A percentile compares a stretch with the other conserved stretches of the same genome.
Evolutionary conservation across 2,113 vertebrate genomes (phyloP).

Genomic region (Probosciger aterrimus): DNA sequence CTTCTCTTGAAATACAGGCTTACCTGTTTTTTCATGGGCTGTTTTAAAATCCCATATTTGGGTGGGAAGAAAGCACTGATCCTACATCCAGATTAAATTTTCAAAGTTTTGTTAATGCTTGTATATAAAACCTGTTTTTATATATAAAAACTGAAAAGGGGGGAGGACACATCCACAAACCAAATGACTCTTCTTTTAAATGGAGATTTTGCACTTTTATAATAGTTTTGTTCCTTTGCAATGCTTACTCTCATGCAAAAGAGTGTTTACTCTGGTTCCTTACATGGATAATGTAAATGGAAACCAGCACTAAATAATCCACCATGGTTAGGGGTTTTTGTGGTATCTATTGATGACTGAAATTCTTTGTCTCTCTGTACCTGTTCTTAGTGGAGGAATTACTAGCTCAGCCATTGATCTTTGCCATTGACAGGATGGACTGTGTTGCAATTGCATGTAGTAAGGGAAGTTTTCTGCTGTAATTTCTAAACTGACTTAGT

Average conservation of each 20-base stretch:
- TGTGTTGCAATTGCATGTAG: neutral
- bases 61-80: neutral
- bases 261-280: neutral
- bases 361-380: neutral
- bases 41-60: neutral
- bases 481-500: neutral
- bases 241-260: neutral
- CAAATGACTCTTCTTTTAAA: neutral
- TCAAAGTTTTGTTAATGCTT: neutral
- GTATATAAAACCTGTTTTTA: neutral
- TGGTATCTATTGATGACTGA: neutral
- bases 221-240: neutral
- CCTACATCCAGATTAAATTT: neutral
- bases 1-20: neutral
- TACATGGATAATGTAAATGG: neutral
- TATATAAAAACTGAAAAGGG: neutral
- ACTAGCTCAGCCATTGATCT: neutral
- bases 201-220: neutral
- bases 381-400: constrained; percentile 13
- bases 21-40: neutral
- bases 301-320: neutral
- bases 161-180: neutral
- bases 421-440: neutral
- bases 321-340: neutral
- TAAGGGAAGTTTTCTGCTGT: neutral